These are phyloP conservation scores for Tupaia tana DNA, from an alignment of 2,113 vertebrate species.

Conservation along the genomic window DNA sequence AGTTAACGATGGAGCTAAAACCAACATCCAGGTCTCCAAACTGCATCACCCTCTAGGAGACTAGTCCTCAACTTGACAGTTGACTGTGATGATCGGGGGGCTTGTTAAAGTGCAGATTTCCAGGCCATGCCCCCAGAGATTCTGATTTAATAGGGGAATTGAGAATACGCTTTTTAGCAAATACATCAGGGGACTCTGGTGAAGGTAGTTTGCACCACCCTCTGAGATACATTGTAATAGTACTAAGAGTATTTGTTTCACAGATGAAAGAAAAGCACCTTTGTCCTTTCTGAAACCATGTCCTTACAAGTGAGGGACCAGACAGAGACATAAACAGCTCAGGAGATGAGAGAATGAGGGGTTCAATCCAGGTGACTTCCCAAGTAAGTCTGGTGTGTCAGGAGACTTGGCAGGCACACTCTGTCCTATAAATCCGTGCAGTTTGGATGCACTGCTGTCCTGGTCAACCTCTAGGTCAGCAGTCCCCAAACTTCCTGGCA, in stretches of 20 bases:
- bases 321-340: background rate
- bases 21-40: background rate
- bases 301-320: background rate
- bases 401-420: background rate
- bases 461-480: background rate
- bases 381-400: background rate
- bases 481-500: too few species aligned
- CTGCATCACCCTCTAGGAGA: background rate
- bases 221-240: background rate
- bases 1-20: background rate
- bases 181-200: background rate
- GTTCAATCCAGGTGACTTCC: background rate
- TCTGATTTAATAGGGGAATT: background rate
- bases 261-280: background rate
- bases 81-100: background rate
- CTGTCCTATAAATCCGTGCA: background rate
- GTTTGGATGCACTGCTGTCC: background rate
- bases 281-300: background rate
- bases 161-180: background rate
- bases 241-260: background rate
- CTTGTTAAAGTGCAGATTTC: background rate
- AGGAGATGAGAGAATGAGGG: background rate
- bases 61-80: background rate
- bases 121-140: background rate
- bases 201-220: background rate